Evolutionary conservation across 2,888 invertebrate species (phyloP).

Genomic region (Griposia aprilina): DNA sequence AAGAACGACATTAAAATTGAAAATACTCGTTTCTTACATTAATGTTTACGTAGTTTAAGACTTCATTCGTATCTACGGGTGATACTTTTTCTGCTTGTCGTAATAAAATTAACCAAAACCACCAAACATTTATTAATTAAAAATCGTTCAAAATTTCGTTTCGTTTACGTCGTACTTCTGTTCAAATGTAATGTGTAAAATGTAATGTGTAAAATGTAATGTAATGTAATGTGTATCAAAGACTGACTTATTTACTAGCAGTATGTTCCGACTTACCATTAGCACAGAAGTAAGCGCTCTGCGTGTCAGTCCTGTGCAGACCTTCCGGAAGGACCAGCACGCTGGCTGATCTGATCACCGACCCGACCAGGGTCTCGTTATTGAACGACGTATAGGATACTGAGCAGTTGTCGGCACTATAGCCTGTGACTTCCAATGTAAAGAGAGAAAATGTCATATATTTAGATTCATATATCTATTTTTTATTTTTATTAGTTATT

Average conservation of each 20-base stretch:
- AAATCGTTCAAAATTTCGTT: neutral
- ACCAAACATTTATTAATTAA: too few species aligned
- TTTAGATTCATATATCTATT: too few species aligned
- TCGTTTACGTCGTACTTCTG: too few species aligned
- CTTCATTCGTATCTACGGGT: too few species aligned
- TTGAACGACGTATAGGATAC: slow-evolving; percentile 90
- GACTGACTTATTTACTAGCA: neutral
- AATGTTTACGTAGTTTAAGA: neutral
- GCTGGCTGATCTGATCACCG: slow-evolving; percentile 91
- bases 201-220: too few species aligned
- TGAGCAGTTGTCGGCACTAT: slow-evolving; percentile 92
- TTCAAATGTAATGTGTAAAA: too few species aligned
- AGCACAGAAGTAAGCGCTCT: slow-evolving; percentile 93
- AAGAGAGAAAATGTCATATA: too few species aligned
- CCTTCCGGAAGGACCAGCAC: slow-evolving; percentile 92
- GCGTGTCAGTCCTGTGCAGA: slow-evolving; percentile 91
- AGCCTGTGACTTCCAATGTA: slow-evolving; percentile 92
- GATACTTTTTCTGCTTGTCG: neutral
- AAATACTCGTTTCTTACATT: neutral
- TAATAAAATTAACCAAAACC: neutral
- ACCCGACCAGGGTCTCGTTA: slow-evolving; percentile 91
- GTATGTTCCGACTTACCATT: slow-evolving; percentile 87
- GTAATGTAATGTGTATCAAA: too few species aligned
- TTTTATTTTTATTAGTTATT: too few species aligned
- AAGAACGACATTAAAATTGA: neutral